These are phyloP conservation scores for Eupithecia tripunctaria DNA, from an alignment of 2,888 invertebrate species.

Conservation along the genomic window DNA sequence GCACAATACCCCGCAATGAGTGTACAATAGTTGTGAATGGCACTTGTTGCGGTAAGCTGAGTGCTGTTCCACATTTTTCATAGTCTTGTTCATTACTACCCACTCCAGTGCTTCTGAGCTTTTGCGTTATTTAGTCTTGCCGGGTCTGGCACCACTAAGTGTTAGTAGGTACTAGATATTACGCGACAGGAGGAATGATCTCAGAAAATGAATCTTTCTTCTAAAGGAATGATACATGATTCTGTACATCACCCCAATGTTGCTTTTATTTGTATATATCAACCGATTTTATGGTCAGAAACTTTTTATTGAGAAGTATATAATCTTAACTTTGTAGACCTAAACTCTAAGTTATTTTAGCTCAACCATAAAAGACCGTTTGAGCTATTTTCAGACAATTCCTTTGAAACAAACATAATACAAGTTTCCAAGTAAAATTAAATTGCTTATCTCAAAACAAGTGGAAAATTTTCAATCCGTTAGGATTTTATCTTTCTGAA, in stretches of 20 bases:
- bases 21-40: slow-evolving; percentile 34
- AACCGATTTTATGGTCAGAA: not conserved
- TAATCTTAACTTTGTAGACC: not conserved
- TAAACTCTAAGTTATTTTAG: not conserved
- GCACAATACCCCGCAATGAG: slow-evolving; percentile 17
- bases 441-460: slow-evolving; percentile 19
- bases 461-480: slow-evolving; percentile 11
- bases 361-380: not conserved
- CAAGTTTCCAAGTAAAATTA: slow-evolving; percentile 16
- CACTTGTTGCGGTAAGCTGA: slow-evolving; percentile 44
- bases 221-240: too few species aligned
- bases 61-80: slow-evolving; percentile 41
- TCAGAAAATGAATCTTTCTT: too few species aligned
- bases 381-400: slow-evolving; percentile 2
- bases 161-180: too few species aligned
- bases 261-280: not conserved
- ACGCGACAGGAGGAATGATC: too few species aligned
- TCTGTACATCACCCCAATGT: too few species aligned
- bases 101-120: slow-evolving; percentile 25
- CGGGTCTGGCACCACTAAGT: not conserved
- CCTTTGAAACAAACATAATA: slow-evolving; percentile 16
- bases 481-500: slow-evolving; percentile 16
- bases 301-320: not conserved
- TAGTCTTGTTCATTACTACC: slow-evolving; percentile 40
- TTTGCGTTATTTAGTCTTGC: not conserved